A percentile compares a stretch with the other conserved stretches of the same genome.
Evolutionary conservation across 2,888 invertebrate species (phyloP).

Genomic region (Stramonita haemastoma): DNA sequence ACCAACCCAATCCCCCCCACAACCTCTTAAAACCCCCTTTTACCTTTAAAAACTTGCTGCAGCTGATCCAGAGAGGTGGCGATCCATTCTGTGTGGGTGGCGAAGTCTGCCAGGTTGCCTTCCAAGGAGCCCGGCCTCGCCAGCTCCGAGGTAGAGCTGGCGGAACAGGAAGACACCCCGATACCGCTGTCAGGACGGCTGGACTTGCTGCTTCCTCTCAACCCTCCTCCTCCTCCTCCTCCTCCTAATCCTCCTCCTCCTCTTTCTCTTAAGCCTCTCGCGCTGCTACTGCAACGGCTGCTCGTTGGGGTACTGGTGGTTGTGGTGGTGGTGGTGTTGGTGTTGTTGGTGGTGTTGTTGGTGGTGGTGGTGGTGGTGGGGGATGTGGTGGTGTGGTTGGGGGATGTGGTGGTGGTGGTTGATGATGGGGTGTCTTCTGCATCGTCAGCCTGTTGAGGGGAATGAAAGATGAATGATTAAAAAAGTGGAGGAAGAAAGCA

Average conservation of each 20-base stretch:
- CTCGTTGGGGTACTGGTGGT: neutral
- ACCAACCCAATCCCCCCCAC: too few species aligned
- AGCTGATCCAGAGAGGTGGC: conserved; percentile 61
- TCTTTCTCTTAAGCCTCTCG: neutral
- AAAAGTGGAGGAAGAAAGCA: neutral
- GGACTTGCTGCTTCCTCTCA: conserved; percentile 44
- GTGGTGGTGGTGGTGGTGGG: neutral
- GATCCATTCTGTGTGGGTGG: conserved; percentile 56
- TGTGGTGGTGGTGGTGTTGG: neutral
- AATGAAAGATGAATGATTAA: neutral
- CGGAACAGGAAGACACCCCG: conserved; percentile 59
- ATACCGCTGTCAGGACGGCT: conserved; percentile 64
- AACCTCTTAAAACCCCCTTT: too few species aligned
- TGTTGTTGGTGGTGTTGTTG: neutral
- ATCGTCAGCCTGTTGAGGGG: neutral
- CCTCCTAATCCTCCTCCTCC: too few species aligned
- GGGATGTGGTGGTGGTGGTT: neutral
- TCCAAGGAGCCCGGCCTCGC: conserved; percentile 54
- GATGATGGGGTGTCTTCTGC: neutral
- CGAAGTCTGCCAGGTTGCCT: conserved; percentile 44
- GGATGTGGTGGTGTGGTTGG: neutral
- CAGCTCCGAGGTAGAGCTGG: conserved; percentile 63
- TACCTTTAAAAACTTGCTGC: conserved; percentile 64
- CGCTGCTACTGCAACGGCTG: conserved; percentile 27
- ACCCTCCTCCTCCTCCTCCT: neutral